Percentiles rank a stretch among this genome's conserved stretches.
These are phyloP conservation scores for Digitonthophagus gazella DNA, from an alignment of 2,888 invertebrate genomes.

Conservation along the genomic window DNA sequence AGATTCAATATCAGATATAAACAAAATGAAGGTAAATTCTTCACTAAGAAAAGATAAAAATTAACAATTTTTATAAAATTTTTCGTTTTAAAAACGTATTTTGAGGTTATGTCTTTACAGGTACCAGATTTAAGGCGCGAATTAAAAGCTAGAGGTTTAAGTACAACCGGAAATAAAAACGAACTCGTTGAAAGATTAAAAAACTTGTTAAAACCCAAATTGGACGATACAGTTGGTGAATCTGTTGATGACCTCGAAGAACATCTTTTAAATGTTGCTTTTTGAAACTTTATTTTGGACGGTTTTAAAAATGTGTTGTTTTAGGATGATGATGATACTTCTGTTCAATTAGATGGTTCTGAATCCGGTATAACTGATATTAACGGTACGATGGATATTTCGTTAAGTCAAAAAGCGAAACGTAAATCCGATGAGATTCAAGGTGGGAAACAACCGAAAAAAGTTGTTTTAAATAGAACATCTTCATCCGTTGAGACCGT, in stretches of 20 bases:
- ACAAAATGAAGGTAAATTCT: constrained; percentile 43
- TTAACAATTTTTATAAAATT: background rate
- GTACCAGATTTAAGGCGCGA: constrained; percentile 83
- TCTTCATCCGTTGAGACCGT: constrained; percentile 35
- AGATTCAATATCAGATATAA: constrained; percentile 36
- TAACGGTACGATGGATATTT: constrained; percentile 42
- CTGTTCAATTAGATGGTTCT: constrained; percentile 40
- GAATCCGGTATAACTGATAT: constrained; percentile 46
- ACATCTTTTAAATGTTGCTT: constrained; percentile 56
- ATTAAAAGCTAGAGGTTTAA: constrained; percentile 73
- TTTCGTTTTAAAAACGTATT: background rate
- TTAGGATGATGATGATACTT: constrained; percentile 43
- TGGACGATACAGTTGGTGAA: constrained; percentile 39
- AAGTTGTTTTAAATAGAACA: constrained; percentile 62
- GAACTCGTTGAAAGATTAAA: constrained; percentile 78
- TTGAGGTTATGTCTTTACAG: constrained; percentile 50
- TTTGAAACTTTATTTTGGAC: constrained; percentile 20
- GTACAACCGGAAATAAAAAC: constrained; percentile 75
- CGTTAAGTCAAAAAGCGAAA: constrained; percentile 38
- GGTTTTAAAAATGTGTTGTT: constrained; percentile 38
- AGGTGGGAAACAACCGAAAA: constrained; percentile 53
- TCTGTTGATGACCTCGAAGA: constrained; percentile 58
- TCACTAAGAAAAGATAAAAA: background rate
- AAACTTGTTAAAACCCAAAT: constrained; percentile 57
- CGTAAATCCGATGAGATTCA: constrained; percentile 39